phyloP scores from a whole-genome alignment of 2,888 invertebrate species.

The Vannuccia rotundouncinata region DNA sequence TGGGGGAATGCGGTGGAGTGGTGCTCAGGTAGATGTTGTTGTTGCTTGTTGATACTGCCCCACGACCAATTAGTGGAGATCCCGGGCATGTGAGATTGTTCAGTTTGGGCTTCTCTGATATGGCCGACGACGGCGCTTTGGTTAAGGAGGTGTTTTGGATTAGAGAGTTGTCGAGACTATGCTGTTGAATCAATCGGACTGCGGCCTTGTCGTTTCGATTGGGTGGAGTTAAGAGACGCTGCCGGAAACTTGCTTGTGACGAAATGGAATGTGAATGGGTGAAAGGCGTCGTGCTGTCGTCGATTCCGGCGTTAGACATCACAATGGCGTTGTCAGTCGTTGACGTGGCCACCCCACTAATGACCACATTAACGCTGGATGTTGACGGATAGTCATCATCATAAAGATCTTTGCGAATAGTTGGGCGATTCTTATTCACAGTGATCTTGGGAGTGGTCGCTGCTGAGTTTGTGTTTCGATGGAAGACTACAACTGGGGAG shows the following conservation, averaged over 20 bases:
- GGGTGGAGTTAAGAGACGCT: background rate
- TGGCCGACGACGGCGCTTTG: no score
- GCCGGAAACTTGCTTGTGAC: background rate
- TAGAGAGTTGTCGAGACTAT: background rate
- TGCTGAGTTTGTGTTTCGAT: background rate
- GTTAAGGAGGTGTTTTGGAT: background rate
- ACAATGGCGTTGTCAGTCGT: background rate
- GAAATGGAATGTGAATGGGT: background rate
- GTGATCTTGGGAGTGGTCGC: background rate
- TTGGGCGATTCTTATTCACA: background rate
- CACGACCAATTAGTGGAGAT: no score
- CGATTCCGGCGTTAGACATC: no score
- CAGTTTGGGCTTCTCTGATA: no score
- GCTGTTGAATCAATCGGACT: background rate
- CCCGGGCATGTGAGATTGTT: no score
- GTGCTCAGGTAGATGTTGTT: background rate
- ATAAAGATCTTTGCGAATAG: background rate
- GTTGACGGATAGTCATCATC: background rate
- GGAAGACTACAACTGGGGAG: conserved; percentile 21
- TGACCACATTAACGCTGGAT: background rate
- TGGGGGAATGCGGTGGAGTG: background rate
- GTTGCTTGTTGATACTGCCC: background rate
- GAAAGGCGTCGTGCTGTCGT: no score
- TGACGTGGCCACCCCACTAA: background rate
- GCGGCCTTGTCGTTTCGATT: background rate